Percentiles rank a stretch among this genome's conserved stretches.
Evolutionary conservation across 53 echinoderm and acorn worm genomes (phyloP).

Genomic region (Pentamera pediparva): DNA sequence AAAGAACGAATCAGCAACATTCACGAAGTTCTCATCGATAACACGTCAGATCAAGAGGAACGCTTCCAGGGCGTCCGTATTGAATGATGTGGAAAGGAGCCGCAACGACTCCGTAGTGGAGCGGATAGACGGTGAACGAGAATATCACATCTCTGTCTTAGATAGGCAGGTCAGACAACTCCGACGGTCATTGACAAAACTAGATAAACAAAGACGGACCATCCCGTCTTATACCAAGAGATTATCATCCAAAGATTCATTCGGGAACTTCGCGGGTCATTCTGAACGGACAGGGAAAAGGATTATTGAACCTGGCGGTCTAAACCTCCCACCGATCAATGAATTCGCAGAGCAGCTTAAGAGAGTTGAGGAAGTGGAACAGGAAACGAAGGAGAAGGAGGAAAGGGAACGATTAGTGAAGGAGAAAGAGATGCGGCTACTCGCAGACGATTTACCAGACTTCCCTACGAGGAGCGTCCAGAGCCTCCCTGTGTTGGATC

Average conservation of each 20-base stretch:
- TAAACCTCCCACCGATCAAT: slow-evolving; percentile 13
- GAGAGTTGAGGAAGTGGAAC: neutral
- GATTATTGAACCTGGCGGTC: neutral
- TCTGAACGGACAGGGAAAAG: neutral
- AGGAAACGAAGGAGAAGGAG: neutral
- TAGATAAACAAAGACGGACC: slow-evolving; percentile 56
- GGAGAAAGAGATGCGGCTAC: slow-evolving; percentile 8
- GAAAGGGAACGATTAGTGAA: slow-evolving; percentile 18
- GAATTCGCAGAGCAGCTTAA: neutral
- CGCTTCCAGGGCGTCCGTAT: slow-evolving; percentile 68
- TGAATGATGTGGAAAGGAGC: slow-evolving; percentile 83
- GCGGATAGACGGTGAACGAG: slow-evolving; percentile 68
- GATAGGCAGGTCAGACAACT: slow-evolving; percentile 72
- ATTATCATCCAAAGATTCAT: slow-evolving; percentile 18
- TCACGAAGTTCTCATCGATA: slow-evolving; percentile 60
- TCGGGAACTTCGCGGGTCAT: neutral
- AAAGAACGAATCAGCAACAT: slow-evolving; percentile 79
- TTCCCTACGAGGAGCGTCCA: slow-evolving; percentile 36
- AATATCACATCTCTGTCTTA: slow-evolving; percentile 62
- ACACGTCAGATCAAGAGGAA: slow-evolving; percentile 79
- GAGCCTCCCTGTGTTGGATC: slow-evolving; percentile 24
- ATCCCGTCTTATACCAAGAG: slow-evolving; percentile 15
- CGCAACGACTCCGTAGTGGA: slow-evolving; percentile 64
- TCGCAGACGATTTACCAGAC: slow-evolving; percentile 24
- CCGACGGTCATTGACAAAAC: slow-evolving; percentile 49